These are phyloP conservation scores for Tenthredo distinguenda DNA, from an alignment of 2,888 invertebrate species.

Conservation along the genomic window DNA sequence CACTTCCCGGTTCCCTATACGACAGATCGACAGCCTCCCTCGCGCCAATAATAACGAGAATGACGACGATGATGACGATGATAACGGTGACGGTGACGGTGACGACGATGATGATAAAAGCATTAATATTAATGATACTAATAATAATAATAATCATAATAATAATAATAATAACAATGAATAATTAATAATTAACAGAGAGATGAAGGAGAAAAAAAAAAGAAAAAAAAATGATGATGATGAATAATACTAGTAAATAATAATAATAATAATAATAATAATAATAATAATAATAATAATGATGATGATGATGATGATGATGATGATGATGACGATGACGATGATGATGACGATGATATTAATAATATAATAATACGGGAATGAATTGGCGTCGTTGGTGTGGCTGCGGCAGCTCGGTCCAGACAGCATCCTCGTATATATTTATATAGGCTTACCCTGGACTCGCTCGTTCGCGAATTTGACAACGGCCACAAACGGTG, in stretches of 20 bases:
- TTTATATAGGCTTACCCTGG: neutral
- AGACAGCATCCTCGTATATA: neutral
- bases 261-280: too few relatives aligned
- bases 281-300: neutral
- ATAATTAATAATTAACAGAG: constrained; percentile 41
- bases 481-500: neutral
- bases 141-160: constrained; percentile 60
- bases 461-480: neutral
- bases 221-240: constrained; percentile 21
- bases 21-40: neutral
- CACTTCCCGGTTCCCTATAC: neutral
- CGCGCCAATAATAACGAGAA: constrained; percentile 1
- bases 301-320: neutral
- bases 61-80: constrained; percentile 17
- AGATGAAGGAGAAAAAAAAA: neutral
- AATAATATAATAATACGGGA: constrained; percentile 8
- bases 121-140: constrained; percentile 3
- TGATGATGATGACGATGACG: neutral
- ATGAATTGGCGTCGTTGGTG: constrained; percentile 21
- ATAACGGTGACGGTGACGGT: neutral
- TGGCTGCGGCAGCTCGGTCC: constrained; percentile 8
- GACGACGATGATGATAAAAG: neutral
- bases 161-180: constrained; percentile 60
- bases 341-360: constrained; percentile 38
- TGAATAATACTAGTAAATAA: constrained; percentile 10